A percentile compares a stretch with the other conserved stretches of the same genome.
Conservation (phyloP, 1,140 invertebrate genomes). For the Calliopsis andreniformis region DNA sequence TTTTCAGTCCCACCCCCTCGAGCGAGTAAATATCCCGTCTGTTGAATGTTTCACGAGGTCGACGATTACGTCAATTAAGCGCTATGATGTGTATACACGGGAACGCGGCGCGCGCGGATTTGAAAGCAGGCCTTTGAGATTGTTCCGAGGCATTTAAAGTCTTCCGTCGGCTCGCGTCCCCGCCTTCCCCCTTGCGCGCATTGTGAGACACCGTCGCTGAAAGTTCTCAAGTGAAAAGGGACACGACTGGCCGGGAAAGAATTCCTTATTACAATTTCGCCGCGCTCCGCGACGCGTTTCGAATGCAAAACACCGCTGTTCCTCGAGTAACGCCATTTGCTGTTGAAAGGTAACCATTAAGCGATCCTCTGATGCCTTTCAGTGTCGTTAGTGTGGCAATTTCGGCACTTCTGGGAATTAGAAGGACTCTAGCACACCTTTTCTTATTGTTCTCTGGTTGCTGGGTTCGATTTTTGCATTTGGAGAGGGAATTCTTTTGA, state of each 20-base stretch:
- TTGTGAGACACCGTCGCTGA: background rate
- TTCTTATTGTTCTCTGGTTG: no score
- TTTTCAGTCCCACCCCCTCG: background rate
- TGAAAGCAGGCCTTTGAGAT: constrained; percentile 11
- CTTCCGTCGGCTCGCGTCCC: background rate
- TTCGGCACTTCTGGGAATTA: constrained; percentile 12
- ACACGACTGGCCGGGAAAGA: background rate
- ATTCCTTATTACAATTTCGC: constrained; percentile 41
- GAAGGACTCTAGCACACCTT: background rate
- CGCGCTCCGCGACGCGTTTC: constrained; percentile 11
- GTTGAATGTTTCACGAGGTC: background rate
- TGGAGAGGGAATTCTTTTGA: no score
- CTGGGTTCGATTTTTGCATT: no score
- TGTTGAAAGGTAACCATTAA: constrained; percentile 23
- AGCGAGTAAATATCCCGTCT: background rate
- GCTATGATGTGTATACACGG: constrained; percentile 11
- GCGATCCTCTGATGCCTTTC: constrained; percentile 14
- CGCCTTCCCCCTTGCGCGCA: background rate
- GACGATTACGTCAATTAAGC: constrained; percentile 26
- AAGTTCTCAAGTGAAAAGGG: constrained; percentile 23
- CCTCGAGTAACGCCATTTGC: constrained; percentile 26
- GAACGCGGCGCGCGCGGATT: background rate
- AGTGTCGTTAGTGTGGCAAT: constrained; percentile 5
- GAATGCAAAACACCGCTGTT: constrained; percentile 28
- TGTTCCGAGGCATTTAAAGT: constrained; percentile 20